Evolutionary conservation across 1,140 invertebrate genomes (phyloP), one percentile per base, ranked within the genome.

Genomic region (Chlorops oryzae): DNA sequence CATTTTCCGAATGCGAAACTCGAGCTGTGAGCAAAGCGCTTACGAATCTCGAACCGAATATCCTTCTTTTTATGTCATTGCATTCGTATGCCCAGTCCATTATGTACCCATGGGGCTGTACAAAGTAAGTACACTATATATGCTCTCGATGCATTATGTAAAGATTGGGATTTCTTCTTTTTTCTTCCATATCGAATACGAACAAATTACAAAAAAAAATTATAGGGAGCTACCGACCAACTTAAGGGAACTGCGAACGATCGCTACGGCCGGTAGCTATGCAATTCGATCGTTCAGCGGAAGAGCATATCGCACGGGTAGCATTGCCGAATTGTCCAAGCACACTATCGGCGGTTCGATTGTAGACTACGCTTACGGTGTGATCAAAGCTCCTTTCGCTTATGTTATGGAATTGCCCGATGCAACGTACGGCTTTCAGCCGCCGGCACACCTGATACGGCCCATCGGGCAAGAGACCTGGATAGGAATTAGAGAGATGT

Each of bases 1-100:
- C 86, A 0, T 88, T 90, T 62, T 90, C 87, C 0, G 89, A 92
- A 67, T 75, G 78, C 2, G 89, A 91, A 67, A 83, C 84, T 2
- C 63, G 65, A 46, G 78, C 81, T n/a, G 74, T 86, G 34, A 72
- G 77, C n/a, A 76, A 79, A 41, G 70, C 80, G 0, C 74, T 86
- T 59, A 59, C 76, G 45, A 62, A 73, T 24, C 60, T 82, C 18
- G 68, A 65, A 7, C 54, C 78, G 10, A 59, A 75, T 22, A 65
- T 86, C 3, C 78, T 81, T 44, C 70, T 85, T 28, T 88, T 85
- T 59, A 67, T 87, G 2, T 81, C 83, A 0, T 57, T 88, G 13
- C 87, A 89, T 63, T 77, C 83, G 0, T 88, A 86, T 57, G 78
- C 78, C 3, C 74, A 80, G 51, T 74, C 75, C 46, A 73, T 82